phyloP scores from a whole-genome alignment of 2,888 invertebrate genomes.

The Rutpela maculata region DNA sequence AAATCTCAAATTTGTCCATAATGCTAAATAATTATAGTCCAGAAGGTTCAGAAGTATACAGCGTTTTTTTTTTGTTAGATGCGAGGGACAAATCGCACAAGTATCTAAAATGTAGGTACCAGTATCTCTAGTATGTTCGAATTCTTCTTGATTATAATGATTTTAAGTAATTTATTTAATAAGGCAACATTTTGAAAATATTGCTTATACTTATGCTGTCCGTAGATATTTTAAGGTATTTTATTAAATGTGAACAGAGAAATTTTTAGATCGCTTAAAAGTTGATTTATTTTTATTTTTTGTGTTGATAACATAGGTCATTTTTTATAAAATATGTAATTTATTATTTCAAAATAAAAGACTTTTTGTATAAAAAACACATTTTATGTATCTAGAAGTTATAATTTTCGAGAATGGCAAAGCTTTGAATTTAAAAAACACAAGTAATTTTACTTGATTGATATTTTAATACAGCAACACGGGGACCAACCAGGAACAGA shows the following conservation, averaged over 20 bases:
- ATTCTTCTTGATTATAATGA: slow-evolving; percentile 29
- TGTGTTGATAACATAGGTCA: slow-evolving; percentile 30
- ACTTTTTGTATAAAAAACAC: slow-evolving; percentile 39
- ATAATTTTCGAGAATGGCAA: too few relatives aligned
- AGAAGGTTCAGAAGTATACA: slow-evolving; percentile 39
- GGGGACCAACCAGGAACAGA: too few relatives aligned
- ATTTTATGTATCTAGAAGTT: background rate
- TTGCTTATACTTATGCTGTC: slow-evolving; percentile 49
- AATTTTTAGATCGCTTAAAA: slow-evolving; percentile 47
- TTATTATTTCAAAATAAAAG: slow-evolving; percentile 49
- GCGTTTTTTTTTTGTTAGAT: slow-evolving; percentile 18
- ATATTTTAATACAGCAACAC: too few relatives aligned
- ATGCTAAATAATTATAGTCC: slow-evolving; percentile 42
- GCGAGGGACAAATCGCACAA: background rate
- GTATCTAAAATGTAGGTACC: background rate
- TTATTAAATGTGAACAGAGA: slow-evolving; percentile 42
- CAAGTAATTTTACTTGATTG: too few relatives aligned
- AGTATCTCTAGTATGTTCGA: slow-evolving; percentile 5
- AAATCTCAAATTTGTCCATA: slow-evolving; percentile 43
- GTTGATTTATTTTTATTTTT: slow-evolving; percentile 31
- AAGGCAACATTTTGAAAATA: slow-evolving; percentile 32
- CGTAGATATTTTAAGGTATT: slow-evolving; percentile 48
- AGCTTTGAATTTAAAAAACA: background rate
- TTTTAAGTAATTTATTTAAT: slow-evolving; percentile 34
- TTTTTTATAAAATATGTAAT: slow-evolving; percentile 42